A percentile compares a stretch with the other conserved stretches of the same genome.
phyloP scores from a whole-genome alignment of 2,797 vertebrate genomes.

The Morus bassanus region DNA sequence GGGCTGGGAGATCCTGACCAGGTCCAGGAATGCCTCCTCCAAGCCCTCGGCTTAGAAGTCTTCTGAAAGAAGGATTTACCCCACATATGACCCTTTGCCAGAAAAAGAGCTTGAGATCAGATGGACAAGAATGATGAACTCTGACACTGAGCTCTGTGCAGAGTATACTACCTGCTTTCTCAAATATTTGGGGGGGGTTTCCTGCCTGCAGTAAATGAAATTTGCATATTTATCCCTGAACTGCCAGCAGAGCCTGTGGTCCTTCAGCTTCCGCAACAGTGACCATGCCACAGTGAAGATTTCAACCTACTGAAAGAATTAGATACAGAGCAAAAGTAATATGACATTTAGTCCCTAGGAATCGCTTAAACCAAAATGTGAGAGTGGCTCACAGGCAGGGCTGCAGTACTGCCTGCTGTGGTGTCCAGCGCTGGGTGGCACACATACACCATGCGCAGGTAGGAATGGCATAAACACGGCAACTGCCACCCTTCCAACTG shows the following conservation, averaged over 20 bases:
- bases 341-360: not conserved
- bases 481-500: not conserved
- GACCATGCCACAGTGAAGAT: fast-evolving
- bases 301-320: not conserved
- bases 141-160: fast-evolving
- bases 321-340: not conserved
- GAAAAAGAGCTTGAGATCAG: not conserved
- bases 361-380: fast-evolving
- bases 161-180: not conserved
- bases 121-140: not conserved
- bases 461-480: not conserved
- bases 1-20: not conserved
- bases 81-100: not conserved
- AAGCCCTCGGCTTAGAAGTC: not conserved
- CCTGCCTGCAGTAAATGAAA: not conserved
- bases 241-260: not conserved
- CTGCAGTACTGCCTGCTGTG: fast-evolving
- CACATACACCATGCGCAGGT: fast-evolving
- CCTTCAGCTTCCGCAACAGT: not conserved
- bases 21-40: not conserved
- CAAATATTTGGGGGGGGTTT: not conserved
- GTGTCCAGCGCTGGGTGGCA: not conserved
- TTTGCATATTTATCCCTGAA: not conserved
- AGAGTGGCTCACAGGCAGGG: not conserved
- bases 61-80: not conserved